phyloP scores from a whole-genome alignment of 2,888 invertebrate species.

The Megaustenia siamemsis region DNA sequence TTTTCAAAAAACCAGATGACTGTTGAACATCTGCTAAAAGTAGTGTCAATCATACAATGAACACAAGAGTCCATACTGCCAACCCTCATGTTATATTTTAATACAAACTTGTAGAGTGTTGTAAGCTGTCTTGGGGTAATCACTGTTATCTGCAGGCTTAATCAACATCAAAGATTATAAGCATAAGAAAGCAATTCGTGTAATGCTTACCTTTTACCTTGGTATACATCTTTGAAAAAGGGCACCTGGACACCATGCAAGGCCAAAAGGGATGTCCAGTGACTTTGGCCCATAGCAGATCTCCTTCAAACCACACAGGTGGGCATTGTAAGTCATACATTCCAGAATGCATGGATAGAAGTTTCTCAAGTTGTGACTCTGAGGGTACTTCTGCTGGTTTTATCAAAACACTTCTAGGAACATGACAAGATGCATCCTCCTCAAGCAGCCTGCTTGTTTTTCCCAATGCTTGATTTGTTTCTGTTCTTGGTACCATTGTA shows the following conservation, averaged over 20 bases:
- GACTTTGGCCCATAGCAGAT: slow-evolving; percentile 90
- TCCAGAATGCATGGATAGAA: slow-evolving; percentile 4
- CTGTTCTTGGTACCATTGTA: not conserved
- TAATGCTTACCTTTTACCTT: slow-evolving; percentile 79
- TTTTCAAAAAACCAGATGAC: no score
- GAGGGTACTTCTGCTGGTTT: slow-evolving; percentile 40
- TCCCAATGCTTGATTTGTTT: not conserved
- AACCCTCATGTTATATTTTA: no score
- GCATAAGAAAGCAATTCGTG: no score
- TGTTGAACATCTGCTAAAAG: no score
- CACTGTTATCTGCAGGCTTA: no score
- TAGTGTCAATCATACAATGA: no score
- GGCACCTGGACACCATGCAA: slow-evolving; percentile 89
- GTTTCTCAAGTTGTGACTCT: slow-evolving; percentile 36
- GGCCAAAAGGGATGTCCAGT: slow-evolving; percentile 94
- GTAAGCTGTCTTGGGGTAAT: no score
- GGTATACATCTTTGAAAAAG: slow-evolving; percentile 83
- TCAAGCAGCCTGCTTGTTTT: not conserved
- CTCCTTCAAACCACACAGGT: slow-evolving; percentile 83
- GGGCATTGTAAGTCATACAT: slow-evolving; percentile 40
- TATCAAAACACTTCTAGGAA: slow-evolving; percentile 47
- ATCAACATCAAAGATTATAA: no score
- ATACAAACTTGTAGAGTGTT: no score
- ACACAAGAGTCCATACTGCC: no score
- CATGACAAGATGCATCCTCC: slow-evolving; percentile 29